Evolutionary conservation across 2,888 invertebrate genomes (phyloP), one percentile per base, ranked within the genome.

Genomic region (Eremobia ochroleuca): DNA sequence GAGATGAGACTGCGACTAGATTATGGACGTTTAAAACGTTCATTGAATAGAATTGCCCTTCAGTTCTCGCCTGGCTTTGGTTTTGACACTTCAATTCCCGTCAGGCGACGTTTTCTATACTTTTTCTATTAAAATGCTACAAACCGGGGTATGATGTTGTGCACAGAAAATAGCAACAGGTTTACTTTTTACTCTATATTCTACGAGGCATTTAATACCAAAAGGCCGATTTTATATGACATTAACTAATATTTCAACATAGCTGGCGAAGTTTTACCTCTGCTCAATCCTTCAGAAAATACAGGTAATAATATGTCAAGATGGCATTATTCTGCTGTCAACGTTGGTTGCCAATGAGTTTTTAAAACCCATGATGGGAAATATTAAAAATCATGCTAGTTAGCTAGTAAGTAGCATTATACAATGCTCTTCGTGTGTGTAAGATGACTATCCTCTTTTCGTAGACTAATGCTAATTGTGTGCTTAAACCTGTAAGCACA

Each of bases 41-140:
- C n/a, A n/a, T n/a, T n/a, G n/a, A n/a, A n/a, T n/a, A n/a, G n/a
- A n/a, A n/a, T n/a, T n/a, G n/a, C n/a, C n/a, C n/a, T n/a, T n/a
- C n/a, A 18, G 18, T 37, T n/a, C 64, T 28, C n/a, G 9, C 37
- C 18, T 9, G 13, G 46, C 13, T 37, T 18, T 77, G 81, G 46
- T 46, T 46, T 77, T 81, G 77, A 37, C 81, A 77, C 43, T 37
- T 62, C 55, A 46, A 72, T 77, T 73, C 13, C 46, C 43, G 40
- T 3, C 21, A 37, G 6, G 4, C 9, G 11, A 25, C 15, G 25
- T 62, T 59, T 52, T 31, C 21, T 64, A 46, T 21, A 43, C 52
- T 34, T 18, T 59, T 81, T 80, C 28, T 28, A 31, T 62, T 70
- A 71, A 52, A 18, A 49, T 40, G 9, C 21, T n/a, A 37, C 31